Evolutionary conservation across 2,888 invertebrate species (phyloP).

Genomic region (Entomobrya multifasciata): DNA sequence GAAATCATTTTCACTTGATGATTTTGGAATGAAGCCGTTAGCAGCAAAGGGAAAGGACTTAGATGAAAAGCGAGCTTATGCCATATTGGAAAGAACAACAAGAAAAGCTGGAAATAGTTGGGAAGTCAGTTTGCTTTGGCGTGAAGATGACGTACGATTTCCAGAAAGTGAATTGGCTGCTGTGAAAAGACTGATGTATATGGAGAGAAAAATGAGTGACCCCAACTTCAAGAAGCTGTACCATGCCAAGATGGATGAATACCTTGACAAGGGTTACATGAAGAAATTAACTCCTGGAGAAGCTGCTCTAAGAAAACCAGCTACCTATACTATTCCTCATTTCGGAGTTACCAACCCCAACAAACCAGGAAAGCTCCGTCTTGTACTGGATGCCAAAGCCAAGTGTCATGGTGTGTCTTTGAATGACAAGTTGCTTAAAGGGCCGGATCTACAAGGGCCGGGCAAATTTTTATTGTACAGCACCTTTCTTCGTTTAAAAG

Average conservation of each 20-base stretch:
- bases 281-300: neutral
- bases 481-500: too few species aligned
- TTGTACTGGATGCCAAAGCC: too few species aligned
- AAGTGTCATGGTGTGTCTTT: too few species aligned
- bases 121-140: slow-evolving; percentile 45
- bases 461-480: too few species aligned
- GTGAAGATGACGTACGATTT: neutral
- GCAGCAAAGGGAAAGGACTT: neutral
- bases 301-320: neutral
- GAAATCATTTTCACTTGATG: neutral
- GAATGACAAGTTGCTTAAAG: too few species aligned
- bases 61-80: neutral
- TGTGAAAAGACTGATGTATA: slow-evolving; percentile 19
- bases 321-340: neutral
- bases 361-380: too few species aligned
- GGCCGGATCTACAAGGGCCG: too few species aligned
- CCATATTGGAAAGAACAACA: neutral
- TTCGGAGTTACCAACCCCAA: too few species aligned
- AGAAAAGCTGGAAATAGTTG: neutral
- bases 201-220: slow-evolving; percentile 35
- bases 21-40: neutral
- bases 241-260: neutral
- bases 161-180: slow-evolving; percentile 32
- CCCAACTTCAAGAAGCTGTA: neutral
- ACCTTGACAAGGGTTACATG: slow-evolving; percentile 11